A percentile compares a stretch with the other conserved stretches of the same genome.
Conservation (phyloP, 92 coral and sea anemone genomes). For the Pocillopora grandis region DNA sequence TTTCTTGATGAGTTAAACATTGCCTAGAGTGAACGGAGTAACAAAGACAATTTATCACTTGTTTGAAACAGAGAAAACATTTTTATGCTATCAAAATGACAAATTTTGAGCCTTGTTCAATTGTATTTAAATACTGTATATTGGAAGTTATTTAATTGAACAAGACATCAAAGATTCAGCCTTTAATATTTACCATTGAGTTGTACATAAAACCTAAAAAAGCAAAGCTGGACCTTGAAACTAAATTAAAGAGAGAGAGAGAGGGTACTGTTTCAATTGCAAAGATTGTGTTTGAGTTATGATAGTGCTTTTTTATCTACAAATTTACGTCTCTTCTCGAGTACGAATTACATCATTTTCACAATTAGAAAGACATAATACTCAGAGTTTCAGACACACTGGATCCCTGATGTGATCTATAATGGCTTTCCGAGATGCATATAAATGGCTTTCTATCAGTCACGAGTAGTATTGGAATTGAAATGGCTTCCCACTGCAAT, state of each 20-base stretch:
- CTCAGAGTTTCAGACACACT: slow-evolving; percentile 30
- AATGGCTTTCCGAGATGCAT: slow-evolving; percentile 52
- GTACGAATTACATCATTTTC: slow-evolving; percentile 29
- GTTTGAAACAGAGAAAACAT: neutral
- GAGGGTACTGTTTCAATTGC: slow-evolving; percentile 11
- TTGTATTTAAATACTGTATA: slow-evolving; percentile 33
- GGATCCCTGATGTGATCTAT: slow-evolving; percentile 45
- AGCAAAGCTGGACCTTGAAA: slow-evolving; percentile 19
- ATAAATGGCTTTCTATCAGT: slow-evolving; percentile 26
- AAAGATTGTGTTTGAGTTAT: neutral
- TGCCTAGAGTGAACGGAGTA: slow-evolving; percentile 5
- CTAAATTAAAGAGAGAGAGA: slow-evolving; percentile 37
- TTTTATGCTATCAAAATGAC: slow-evolving; percentile 18
- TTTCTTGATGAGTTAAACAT: neutral
- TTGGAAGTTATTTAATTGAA: slow-evolving; percentile 49
- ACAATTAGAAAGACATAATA: slow-evolving; percentile 43
- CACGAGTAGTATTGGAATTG: slow-evolving; percentile 16
- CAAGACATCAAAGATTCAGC: slow-evolving; percentile 1
- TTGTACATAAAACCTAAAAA: slow-evolving; percentile 33
- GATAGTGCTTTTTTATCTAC: slow-evolving; percentile 17
- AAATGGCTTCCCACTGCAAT: slow-evolving; percentile 11
- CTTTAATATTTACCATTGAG: slow-evolving; percentile 17
- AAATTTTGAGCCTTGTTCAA: slow-evolving; percentile 21
- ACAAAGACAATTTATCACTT: slow-evolving; percentile 4
- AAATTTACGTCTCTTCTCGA: slow-evolving; percentile 17